Conservation (phyloP, 2,113 vertebrate species). For the Ifrita kowaldi region DNA sequence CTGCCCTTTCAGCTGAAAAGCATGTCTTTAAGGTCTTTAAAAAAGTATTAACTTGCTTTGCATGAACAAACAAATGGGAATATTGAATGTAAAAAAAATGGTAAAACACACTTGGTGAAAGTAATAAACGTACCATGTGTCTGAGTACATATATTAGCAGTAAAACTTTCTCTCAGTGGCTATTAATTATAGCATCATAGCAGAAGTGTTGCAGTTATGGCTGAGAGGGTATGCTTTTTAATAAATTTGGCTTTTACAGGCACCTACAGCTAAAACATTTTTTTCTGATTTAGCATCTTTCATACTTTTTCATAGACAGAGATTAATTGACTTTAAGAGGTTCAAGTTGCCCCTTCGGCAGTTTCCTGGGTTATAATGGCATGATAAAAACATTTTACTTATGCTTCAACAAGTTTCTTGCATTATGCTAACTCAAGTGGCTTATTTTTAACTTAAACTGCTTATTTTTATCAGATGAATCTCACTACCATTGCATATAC, state of each 20-base stretch:
- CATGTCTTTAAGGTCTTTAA: not conserved
- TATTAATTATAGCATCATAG: not conserved
- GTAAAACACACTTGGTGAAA: not conserved
- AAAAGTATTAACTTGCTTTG: conserved; percentile 34
- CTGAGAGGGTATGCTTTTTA: not conserved
- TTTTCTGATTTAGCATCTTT: not conserved
- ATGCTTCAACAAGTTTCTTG: conserved; percentile 4
- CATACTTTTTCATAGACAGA: not conserved
- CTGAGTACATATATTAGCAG: not conserved
- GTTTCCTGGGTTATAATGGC: not conserved
- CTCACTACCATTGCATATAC: not conserved
- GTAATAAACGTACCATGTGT: not conserved
- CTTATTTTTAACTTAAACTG: not conserved
- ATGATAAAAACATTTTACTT: not conserved
- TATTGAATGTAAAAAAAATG: not conserved
- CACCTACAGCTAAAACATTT: not conserved
- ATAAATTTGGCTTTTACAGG: not conserved
- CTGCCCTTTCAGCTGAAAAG: conserved; percentile 17
- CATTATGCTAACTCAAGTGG: conserved; percentile 4
- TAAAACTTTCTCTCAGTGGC: not conserved
- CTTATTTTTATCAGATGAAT: not conserved
- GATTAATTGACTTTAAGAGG: not conserved
- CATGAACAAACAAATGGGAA: conserved; percentile 12
- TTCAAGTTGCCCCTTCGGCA: not conserved
- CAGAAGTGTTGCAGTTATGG: not conserved